These are phyloP conservation scores for Ctenopoma kingsleyae DNA, from an alignment of 2,797 vertebrate species.

Conservation along the genomic window DNA sequence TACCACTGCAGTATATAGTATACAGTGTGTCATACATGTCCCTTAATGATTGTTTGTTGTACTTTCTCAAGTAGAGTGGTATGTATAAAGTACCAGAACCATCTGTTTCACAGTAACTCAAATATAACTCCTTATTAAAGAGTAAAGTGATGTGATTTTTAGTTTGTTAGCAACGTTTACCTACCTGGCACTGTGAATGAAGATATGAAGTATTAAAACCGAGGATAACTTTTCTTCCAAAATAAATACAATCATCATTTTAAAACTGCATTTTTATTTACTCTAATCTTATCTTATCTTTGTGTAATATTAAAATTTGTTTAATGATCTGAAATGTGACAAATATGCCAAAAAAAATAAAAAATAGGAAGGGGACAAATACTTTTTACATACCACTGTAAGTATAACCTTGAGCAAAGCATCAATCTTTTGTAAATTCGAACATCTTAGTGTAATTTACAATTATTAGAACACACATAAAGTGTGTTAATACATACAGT, in stretches of 20 bases:
- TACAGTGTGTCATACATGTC: neutral
- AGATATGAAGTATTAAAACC: slow-evolving; percentile 40
- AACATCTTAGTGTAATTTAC: slow-evolving; percentile 8
- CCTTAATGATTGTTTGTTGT: neutral
- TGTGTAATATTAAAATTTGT: too few relatives aligned
- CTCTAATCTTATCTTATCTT: too few relatives aligned
- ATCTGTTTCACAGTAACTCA: neutral
- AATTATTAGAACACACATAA: too few relatives aligned
- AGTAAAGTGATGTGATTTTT: neutral
- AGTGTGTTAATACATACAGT: too few relatives aligned
- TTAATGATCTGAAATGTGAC: too few relatives aligned
- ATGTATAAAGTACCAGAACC: neutral
- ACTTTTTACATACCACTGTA: too few relatives aligned
- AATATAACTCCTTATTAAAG: neutral
- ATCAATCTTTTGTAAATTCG: slow-evolving; percentile 4
- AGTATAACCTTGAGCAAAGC: slow-evolving; percentile 7
- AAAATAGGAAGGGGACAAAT: neutral
- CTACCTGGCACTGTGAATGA: slow-evolving; percentile 23
- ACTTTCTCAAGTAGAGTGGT: slow-evolving; percentile 3
- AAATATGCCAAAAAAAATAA: slow-evolving; percentile 4
- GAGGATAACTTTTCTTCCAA: neutral
- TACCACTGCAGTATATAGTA: neutral
- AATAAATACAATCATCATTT: too few relatives aligned
- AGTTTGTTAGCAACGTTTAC: slow-evolving; percentile 20
- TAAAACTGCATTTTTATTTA: too few relatives aligned